A percentile compares a stretch with the other conserved stretches of the same genome.
Conservation (phyloP, 2,113 vertebrate genomes). For the Microcebus murinus region DNA sequence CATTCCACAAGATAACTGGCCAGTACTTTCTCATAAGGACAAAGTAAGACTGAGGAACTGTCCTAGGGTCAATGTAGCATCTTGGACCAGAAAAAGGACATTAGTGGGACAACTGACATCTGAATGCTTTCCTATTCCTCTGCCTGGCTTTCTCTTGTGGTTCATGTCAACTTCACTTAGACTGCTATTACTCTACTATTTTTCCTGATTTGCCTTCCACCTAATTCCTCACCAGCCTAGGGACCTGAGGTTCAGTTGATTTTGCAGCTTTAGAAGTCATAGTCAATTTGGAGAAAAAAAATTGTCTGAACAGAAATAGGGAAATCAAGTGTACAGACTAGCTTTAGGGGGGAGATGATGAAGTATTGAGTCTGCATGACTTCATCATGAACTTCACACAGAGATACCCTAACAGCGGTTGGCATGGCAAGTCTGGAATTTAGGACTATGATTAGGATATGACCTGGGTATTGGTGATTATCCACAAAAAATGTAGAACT, state of each 20-base stretch:
- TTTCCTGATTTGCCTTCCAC: conserved; percentile 25
- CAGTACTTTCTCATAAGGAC: neutral
- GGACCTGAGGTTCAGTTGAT: neutral
- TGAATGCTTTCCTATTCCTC: neutral
- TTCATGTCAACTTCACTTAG: neutral
- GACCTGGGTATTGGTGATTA: neutral
- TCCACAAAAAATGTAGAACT: neutral
- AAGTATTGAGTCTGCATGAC: neutral
- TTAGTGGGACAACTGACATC: neutral
- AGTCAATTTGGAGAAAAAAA: conserved; percentile 3
- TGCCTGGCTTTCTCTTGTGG: neutral
- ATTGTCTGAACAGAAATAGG: neutral
- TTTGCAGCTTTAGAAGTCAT: conserved; percentile 9
- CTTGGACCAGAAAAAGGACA: neutral
- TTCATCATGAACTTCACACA: neutral
- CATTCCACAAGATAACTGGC: neutral
- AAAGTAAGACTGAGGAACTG: neutral
- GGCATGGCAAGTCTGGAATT: neutral
- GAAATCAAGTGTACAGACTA: neutral
- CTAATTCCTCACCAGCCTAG: conserved; percentile 25
- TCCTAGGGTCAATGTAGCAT: neutral
- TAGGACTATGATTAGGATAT: neutral
- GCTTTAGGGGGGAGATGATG: neutral
- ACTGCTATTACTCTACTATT: neutral
- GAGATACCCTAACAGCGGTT: neutral